Conservation (phyloP, 2,888 invertebrate genomes). For the Eudasyphora cyanicolor region DNA sequence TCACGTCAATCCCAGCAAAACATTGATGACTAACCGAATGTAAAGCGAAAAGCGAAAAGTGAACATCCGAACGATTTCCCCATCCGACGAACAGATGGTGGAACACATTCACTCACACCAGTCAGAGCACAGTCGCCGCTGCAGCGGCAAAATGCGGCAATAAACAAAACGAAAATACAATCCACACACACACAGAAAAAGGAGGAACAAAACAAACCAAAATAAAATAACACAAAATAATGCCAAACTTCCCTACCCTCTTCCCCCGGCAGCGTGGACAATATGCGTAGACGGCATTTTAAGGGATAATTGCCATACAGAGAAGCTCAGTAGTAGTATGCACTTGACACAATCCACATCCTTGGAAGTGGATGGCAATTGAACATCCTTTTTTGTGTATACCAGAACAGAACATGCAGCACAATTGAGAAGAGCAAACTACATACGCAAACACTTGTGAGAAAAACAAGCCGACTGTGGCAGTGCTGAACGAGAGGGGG, state of each 20-base stretch:
- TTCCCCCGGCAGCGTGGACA: constrained; percentile 25
- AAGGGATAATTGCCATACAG: constrained; percentile 40
- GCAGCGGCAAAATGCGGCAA: constrained; percentile 16
- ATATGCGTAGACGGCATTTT: constrained; percentile 16
- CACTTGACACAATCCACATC: constrained; percentile 59
- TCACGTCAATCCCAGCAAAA: constrained; percentile 43
- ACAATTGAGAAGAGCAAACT: too few relatives aligned
- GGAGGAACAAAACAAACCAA: constrained; percentile 5
- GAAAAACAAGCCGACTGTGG: too few relatives aligned
- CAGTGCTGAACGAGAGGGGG: too few relatives aligned
- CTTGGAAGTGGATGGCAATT: not conserved
- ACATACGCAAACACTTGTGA: too few relatives aligned
- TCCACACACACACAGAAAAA: not conserved
- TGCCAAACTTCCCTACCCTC: too few relatives aligned
- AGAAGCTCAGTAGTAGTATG: too few relatives aligned
- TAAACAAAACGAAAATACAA: constrained; percentile 38
- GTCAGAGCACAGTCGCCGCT: too few relatives aligned
- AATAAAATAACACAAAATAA: not conserved
- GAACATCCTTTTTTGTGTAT: constrained; percentile 43
- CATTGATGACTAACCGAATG: constrained; percentile 55
- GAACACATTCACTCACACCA: too few relatives aligned
- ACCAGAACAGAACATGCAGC: constrained; percentile 28
- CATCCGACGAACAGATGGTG: constrained; percentile 65
- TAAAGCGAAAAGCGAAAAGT: constrained; percentile 32
- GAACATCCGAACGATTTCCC: too few relatives aligned